phyloP scores from a whole-genome alignment of 2,888 invertebrate genomes.

The Amiota mariae region DNA sequence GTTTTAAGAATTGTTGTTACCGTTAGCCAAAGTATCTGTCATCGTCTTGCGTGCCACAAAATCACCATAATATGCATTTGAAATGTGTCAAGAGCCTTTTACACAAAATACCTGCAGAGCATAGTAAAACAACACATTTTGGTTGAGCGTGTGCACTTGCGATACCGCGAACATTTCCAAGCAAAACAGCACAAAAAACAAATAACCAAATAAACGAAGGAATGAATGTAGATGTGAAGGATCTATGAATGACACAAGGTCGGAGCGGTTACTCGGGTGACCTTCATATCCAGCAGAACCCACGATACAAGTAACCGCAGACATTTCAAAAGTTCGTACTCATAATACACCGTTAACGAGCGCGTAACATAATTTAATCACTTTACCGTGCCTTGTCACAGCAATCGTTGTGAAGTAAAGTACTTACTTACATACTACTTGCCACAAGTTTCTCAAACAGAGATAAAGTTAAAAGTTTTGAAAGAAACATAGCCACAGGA shows the following conservation, averaged over 20 bases:
- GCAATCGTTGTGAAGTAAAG: not conserved
- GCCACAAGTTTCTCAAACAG: not conserved
- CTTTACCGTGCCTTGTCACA: not conserved
- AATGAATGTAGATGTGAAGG: not conserved
- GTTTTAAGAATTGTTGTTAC: not conserved
- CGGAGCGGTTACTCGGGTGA: not conserved
- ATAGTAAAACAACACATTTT: constrained; percentile 1
- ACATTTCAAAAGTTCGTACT: constrained; percentile 2
- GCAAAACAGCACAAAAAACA: not conserved
- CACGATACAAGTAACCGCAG: constrained; percentile 1
- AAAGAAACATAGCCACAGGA: not conserved
- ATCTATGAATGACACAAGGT: not conserved
- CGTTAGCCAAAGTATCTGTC: not conserved
- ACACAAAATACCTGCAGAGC: not conserved
- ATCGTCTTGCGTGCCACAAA: not conserved
- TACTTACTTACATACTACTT: not conserved
- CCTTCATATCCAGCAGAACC: not conserved
- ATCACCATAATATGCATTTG: constrained; percentile 3
- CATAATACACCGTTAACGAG: constrained; percentile 22
- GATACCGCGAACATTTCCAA: too few species aligned
- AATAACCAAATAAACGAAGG: not conserved
- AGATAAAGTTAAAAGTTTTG: too few species aligned
- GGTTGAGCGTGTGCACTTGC: too few species aligned
- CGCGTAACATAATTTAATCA: constrained; percentile 16
- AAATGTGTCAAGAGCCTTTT: constrained; percentile 7